A percentile compares a stretch with the other conserved stretches of the same genome.
phyloP scores from a whole-genome alignment of 2,113 vertebrate species.

The Madoqua kirkii region DNA sequence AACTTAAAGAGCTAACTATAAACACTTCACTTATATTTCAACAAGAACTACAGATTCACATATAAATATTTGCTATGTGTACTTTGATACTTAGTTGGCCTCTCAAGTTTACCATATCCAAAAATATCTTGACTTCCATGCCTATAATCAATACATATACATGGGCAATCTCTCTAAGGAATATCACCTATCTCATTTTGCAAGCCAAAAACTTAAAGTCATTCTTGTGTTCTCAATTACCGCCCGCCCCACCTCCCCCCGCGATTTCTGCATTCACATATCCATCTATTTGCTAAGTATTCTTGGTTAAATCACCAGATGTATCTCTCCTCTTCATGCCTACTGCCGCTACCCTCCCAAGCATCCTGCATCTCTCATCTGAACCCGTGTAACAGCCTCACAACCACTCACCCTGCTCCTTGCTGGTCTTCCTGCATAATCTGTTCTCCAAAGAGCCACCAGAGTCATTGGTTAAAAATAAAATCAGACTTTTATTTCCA shows the following conservation, averaged over 20 bases:
- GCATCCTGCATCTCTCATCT: not conserved
- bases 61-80: not conserved
- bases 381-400: too few relatives aligned
- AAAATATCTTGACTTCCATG: not conserved
- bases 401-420: not conserved
- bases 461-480: not conserved
- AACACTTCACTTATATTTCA: not conserved
- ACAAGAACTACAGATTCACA: not conserved
- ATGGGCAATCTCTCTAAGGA: not conserved
- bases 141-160: not conserved
- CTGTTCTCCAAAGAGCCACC: not conserved
- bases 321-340: not conserved
- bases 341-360: not conserved
- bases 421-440: not conserved
- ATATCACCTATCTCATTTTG: not conserved
- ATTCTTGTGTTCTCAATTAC: not conserved
- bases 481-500: not conserved
- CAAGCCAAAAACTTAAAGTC: not conserved
- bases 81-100: not conserved
- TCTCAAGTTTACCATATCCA: not conserved
- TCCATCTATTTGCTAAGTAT: not conserved
- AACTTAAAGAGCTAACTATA: not conserved
- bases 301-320: not conserved
- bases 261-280: not conserved
- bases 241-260: fast-evolving